phyloP scores from a whole-genome alignment of 2,888 invertebrate genomes.

The Mythimna vitellina region DNA sequence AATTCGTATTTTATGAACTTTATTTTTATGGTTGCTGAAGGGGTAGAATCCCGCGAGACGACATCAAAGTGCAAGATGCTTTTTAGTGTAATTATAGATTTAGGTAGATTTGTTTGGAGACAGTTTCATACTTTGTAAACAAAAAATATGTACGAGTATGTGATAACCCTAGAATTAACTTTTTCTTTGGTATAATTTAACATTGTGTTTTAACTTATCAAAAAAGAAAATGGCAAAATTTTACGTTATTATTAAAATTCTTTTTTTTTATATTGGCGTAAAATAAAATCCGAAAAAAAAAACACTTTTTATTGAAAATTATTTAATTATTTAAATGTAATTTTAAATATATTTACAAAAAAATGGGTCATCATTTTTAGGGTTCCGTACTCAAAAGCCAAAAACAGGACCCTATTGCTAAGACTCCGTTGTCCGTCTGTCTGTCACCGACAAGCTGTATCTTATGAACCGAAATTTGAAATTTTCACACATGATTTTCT shows the following conservation, averaged over 20 bases:
- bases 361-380: neutral
- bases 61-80: constrained; percentile 63
- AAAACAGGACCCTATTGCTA: no score
- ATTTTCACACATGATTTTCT: no score
- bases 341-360: neutral
- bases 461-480: no score
- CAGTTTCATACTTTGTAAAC: constrained; percentile 11
- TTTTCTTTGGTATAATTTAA: neutral
- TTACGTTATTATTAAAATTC: neutral
- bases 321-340: no score
- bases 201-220: neutral
- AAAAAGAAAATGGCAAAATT: neutral
- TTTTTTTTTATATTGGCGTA: neutral
- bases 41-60: constrained; percentile 76
- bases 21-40: constrained; percentile 82
- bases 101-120: constrained; percentile 38
- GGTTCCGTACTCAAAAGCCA: neutral
- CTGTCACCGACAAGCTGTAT: no score
- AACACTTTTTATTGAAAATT: no score
- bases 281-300: neutral
- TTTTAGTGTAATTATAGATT: constrained; percentile 64
- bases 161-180: neutral
- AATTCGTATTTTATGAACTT: constrained; percentile 88
- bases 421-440: no score
- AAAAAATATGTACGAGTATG: neutral